Percentiles rank a stretch among this genome's conserved stretches.
These are phyloP conservation scores for Glyptemys insculpta DNA, from an alignment of 2,797 vertebrate species.

Conservation along the genomic window DNA sequence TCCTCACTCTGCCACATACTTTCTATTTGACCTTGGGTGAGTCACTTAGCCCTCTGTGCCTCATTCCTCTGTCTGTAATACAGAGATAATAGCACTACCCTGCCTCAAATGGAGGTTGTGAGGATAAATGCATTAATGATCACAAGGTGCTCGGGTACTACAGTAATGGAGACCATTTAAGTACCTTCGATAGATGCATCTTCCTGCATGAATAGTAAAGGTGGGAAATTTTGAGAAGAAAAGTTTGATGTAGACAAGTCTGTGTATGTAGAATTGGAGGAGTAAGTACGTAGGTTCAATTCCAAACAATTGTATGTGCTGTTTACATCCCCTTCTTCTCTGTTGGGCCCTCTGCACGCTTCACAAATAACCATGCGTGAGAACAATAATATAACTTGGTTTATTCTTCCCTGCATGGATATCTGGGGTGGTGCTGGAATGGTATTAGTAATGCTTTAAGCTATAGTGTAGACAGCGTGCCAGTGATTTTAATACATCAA, in stretches of 20 bases:
- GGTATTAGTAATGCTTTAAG: neutral
- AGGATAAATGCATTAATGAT: neutral
- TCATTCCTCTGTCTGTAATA: neutral
- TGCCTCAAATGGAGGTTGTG: neutral
- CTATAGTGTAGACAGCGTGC: accelerated
- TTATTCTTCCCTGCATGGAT: neutral
- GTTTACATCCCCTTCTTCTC: neutral
- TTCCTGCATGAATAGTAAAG: neutral
- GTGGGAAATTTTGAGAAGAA: neutral
- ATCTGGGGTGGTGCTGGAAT: neutral
- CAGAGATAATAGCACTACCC: no score
- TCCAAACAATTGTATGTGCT: neutral
- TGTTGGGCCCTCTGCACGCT: accelerated
- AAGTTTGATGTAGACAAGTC: neutral
- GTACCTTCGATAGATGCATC: neutral
- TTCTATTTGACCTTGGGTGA: neutral
- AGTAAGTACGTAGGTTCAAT: no score
- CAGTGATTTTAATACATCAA: neutral
- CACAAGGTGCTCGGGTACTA: neutral
- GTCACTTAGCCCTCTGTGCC: neutral
- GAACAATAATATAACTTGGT: neutral
- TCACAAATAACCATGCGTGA: neutral
- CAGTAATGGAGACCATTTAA: neutral
- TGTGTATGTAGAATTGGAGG: neutral
- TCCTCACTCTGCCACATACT: neutral